Evolutionary conservation across 2,888 invertebrate genomes (phyloP).

Genomic region (Sarcophaga subvicina): DNA sequence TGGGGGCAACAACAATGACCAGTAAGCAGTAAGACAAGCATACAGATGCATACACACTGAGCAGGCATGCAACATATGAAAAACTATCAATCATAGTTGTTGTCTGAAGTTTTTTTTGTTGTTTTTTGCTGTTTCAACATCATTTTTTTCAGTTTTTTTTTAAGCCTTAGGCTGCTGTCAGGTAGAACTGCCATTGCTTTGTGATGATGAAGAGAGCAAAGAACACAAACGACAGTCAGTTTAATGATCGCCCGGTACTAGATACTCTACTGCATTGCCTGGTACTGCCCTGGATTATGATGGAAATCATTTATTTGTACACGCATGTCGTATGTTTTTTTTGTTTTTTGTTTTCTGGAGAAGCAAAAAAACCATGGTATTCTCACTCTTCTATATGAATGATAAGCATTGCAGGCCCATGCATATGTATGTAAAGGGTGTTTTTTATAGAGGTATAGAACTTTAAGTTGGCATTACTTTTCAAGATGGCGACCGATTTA

Average conservation of each 20-base stretch:
- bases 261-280: too few species aligned
- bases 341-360: too few species aligned
- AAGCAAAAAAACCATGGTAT: too few species aligned
- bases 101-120: conserved; percentile 27
- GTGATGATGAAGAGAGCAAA: conserved; percentile 9
- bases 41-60: neutral
- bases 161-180: conserved; percentile 60
- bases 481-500: too few species aligned
- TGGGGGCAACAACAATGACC: neutral
- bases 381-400: neutral
- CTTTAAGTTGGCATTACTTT: too few species aligned
- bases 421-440: neutral
- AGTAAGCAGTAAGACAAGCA: neutral
- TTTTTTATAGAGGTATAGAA: too few species aligned
- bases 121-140: neutral
- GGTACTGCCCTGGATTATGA: conserved; percentile 65
- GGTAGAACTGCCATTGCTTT: conserved; percentile 21
- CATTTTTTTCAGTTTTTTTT: neutral
- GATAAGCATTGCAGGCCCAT: neutral
- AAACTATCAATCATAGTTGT: conserved; percentile 65
- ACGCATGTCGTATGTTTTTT: conserved; percentile 67
- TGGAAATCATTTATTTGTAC: conserved; percentile 69
- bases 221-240: conserved; percentile 50
- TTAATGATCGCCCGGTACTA: conserved; percentile 55
- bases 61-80: neutral